Base-by-base conservation (phyloP, 1,140 invertebrate species). In the Rhagoletis pomonella region DNA sequence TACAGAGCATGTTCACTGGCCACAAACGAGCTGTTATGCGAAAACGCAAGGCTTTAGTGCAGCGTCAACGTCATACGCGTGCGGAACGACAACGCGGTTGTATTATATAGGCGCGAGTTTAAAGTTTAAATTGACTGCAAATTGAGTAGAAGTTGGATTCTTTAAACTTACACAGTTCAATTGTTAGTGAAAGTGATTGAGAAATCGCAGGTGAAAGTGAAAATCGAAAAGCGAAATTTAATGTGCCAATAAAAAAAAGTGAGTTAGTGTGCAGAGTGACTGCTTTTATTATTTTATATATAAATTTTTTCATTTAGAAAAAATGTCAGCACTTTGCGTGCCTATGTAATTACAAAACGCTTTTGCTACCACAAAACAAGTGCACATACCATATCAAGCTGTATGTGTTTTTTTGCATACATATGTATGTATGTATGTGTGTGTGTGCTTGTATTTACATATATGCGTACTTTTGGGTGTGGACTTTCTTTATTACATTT, bases 401-500 rank as follows among this genome's bases (percentile, higher is more conserved):
- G 29, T 29, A 29, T 29, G 29, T 29, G 1, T 29, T 29, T 29
- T 29, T 29, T 0, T 29, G 50, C 60, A 14, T 62, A 62, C 60
- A 62, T 14, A 62, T 9, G 4, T 9, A 4, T 14, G 17, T 14
- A 62, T n/a, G 12, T 29, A 0, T 17, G 4, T 1, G 60, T 17
- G 60, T 14, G 4, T 14, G 17, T 62, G 60, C 4, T 62, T 81
- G 47, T 81, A 14, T 81, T 44, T 17, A n/a, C 55, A 55, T 62
- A 55, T 55, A 55, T 55, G 50, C 10, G 50, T 55, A 55, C 10
- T 55, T 55, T 55, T 55, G 50, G 50, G 50, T 55, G 84, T 86
- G 84, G 84, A 86, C 84, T 86, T 86, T 86, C 84, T 86, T 60
- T 86, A 60, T 60, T 60, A 42, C 59, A 59, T 59, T 86, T 86